Base-by-base conservation (phyloP, 2,797 vertebrate species). In the Rachycentron canadum region DNA sequence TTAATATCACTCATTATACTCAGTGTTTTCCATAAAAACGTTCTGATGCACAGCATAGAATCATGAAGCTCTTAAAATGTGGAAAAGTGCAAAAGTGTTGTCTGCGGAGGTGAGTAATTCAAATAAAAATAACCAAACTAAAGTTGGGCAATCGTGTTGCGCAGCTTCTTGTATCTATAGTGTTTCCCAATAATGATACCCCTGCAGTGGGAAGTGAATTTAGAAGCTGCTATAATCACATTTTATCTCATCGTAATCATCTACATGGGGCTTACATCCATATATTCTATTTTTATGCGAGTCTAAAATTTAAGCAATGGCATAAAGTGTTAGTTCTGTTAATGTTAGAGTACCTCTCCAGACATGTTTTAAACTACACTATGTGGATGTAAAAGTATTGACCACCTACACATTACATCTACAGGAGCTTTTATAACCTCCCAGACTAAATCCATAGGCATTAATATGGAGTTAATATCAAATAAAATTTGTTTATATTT, bases 1-100 rank as follows among this genome's bases (percentile, higher is more conserved):
- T 30, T 19, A 71, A 71, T 78, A 71, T 34, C 1, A 56, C 47
- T 41, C 40, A 66, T 73, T 69, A 64, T 64, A 16, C 2, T 10
- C 25, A 9, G 16, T 38, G 41, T 72, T 80, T 67, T 59, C 67
- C 45, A 69, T 63, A 66, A 69, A 73, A 61, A 57, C 38, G 73
- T 63, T 55, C 45, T 76, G 32, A 40, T 40, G 52, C 0, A 1
- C 34, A 5, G 36, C 14, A 63, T 34, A 16, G 1, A 47, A 69
- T 60, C 28, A 41, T 10, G 1, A 50, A 45, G 38, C 13, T 9
- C 9, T 56, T 45, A 11, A 61, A 57, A 40, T 26, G 28, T 8
- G 52, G 13, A 23, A 64, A 69, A 76, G 1, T 30, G 16, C 16
- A 3, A 57, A 61, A 61, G 28, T 34, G 28, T 3, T 45, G n/a